Evolutionary conservation across 1,140 invertebrate genomes (phyloP).

Genomic region (Sweltsa coloradensis): DNA sequence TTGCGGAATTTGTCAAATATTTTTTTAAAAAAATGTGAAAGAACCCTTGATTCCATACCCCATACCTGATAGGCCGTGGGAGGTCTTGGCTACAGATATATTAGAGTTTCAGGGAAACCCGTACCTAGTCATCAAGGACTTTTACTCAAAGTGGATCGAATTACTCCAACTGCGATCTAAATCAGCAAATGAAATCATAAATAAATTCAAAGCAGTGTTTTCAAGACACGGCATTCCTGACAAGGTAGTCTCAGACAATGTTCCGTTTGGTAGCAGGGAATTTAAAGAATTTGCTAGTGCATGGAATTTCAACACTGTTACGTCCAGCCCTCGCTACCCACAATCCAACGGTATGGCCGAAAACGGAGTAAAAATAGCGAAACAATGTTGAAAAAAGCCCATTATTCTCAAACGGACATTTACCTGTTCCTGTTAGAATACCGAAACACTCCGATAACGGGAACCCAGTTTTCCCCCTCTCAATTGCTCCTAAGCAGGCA

Average conservation of each 20-base stretch:
- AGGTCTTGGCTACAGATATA: conserved; percentile 25
- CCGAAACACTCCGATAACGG: no score
- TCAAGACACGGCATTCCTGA: no score
- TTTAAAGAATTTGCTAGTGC: conserved; percentile 26
- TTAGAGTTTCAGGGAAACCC: conserved; percentile 9
- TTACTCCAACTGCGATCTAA: no score
- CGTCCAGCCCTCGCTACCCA: conserved; percentile 26
- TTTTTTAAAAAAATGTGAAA: conserved; percentile 20
- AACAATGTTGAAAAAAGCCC: conserved; percentile 18
- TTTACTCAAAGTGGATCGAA: neutral
- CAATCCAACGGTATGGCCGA: conserved; percentile 26
- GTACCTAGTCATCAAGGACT: neutral
- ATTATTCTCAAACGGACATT: neutral
- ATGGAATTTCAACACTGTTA: conserved; percentile 27
- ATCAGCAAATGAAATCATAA: no score
- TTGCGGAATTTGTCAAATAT: conserved; percentile 27
- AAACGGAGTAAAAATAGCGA: conserved; percentile 23
- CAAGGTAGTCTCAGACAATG: no score
- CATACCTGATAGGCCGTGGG: conserved; percentile 22
- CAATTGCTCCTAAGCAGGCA: no score
- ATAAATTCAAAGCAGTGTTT: no score
- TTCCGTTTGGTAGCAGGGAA: conserved; percentile 15
- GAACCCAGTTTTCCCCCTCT: no score
- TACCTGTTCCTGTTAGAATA: neutral
- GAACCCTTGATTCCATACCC: conserved; percentile 24